A percentile compares a stretch with the other conserved stretches of the same genome.
These are phyloP conservation scores for Chaunax sp. DNA, from an alignment of 2,797 vertebrate species.

Conservation along the genomic window DNA sequence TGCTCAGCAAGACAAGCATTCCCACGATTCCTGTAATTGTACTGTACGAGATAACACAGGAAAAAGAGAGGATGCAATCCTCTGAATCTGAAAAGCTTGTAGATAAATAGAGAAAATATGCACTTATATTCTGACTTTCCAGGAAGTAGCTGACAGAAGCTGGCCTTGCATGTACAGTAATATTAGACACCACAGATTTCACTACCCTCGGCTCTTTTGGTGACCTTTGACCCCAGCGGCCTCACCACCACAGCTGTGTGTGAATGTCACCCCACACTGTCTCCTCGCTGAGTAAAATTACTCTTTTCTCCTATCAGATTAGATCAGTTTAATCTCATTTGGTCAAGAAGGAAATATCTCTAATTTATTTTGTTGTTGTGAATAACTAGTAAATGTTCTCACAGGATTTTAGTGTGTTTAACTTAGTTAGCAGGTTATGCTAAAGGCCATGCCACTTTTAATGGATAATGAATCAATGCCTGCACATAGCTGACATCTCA, in stretches of 20 bases:
- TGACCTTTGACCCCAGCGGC: conserved; percentile 25
- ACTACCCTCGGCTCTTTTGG: conserved; percentile 3
- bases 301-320: conserved; percentile 2
- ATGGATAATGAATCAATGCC: conserved; percentile 23
- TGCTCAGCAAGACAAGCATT: conserved; percentile 46
- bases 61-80: conserved; percentile 57
- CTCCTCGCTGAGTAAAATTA: neutral
- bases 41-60: conserved; percentile 72
- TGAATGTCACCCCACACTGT: conserved; percentile 25
- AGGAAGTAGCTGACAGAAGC: conserved; percentile 25
- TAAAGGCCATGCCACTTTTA: conserved; percentile 21
- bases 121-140: conserved; percentile 17
- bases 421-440: conserved; percentile 1
- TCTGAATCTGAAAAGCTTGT: conserved; percentile 53
- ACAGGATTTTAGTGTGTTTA: conserved; percentile 2
- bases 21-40: conserved; percentile 77
- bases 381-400: neutral
- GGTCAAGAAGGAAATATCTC: neutral
- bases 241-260: conserved; percentile 34
- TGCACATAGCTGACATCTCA: conserved; percentile 6
- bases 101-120: conserved; percentile 54
- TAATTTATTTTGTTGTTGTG: neutral
- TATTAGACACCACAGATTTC: conserved; percentile 22
- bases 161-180: conserved; percentile 1
- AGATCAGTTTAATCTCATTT: conserved; percentile 3